Conservation (phyloP, 1,140 invertebrate genomes). For the Bombus confusus region DNA sequence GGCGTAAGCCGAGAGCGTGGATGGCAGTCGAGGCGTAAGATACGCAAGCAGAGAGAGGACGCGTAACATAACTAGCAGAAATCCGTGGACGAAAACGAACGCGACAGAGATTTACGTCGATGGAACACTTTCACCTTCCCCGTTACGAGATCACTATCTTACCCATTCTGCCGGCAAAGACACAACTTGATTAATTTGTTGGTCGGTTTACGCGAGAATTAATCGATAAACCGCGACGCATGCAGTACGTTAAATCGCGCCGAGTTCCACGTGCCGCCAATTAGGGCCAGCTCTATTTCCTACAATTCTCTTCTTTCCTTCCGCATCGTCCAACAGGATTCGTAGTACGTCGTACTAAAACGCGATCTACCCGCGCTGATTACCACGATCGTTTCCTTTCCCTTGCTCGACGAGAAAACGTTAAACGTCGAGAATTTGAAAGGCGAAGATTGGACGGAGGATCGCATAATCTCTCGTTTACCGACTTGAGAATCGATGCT, state of each 20-base stretch:
- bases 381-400: background rate
- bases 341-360: background rate
- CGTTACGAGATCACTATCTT: constrained; percentile 80
- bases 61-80: constrained; percentile 75
- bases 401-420: background rate
- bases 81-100: constrained; percentile 59
- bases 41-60: background rate
- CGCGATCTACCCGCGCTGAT: background rate
- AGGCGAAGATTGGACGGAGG: background rate
- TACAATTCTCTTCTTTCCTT: background rate
- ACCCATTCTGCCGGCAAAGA: constrained; percentile 41
- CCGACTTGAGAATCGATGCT: background rate
- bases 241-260: no score
- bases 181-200: constrained; percentile 39
- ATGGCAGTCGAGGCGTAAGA: background rate
- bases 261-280: background rate
- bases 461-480: background rate
- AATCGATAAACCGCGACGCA: no score
- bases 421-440: background rate
- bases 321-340: background rate
- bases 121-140: constrained; percentile 81
- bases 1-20: no score
- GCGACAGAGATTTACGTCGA: constrained; percentile 54
- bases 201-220: background rate
- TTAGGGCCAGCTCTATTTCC: background rate